Evolutionary conservation across 1,140 invertebrate species (phyloP).

Genomic region (Penaeus chinensis): DNA sequence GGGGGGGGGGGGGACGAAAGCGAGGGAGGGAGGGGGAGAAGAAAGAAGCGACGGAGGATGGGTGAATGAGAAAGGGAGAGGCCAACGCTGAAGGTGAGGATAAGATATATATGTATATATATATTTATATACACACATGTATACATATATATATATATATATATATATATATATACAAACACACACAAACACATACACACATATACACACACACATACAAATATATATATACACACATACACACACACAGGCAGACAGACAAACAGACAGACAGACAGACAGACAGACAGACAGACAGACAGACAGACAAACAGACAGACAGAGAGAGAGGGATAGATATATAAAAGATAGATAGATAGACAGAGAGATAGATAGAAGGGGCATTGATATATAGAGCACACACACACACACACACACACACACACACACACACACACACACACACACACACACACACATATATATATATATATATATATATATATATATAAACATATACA

Average conservation of each 20-base stretch:
- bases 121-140: conserved; percentile 33
- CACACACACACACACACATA: not conserved
- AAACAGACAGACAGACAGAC: not conserved
- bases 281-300: not conserved
- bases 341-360: too few relatives aligned
- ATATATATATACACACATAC: not conserved
- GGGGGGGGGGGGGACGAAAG: too few relatives aligned
- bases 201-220: not conserved
- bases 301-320: not conserved
- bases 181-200: not conserved
- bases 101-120: not conserved
- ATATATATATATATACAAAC: conserved; percentile 36
- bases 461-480: too few relatives aligned
- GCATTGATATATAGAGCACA: not conserved
- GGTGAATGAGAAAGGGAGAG: too few relatives aligned
- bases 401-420: not conserved
- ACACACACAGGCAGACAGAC: not conserved
- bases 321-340: too few relatives aligned
- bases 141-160: conserved; percentile 45
- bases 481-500: too few relatives aligned
- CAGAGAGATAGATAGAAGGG: too few relatives aligned
- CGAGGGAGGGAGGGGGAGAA: too few relatives aligned
- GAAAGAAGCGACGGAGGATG: too few relatives aligned
- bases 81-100: too few relatives aligned
- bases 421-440: not conserved